Base-by-base conservation (phyloP, 2,113 vertebrate species). In the Labeo catla region DNA sequence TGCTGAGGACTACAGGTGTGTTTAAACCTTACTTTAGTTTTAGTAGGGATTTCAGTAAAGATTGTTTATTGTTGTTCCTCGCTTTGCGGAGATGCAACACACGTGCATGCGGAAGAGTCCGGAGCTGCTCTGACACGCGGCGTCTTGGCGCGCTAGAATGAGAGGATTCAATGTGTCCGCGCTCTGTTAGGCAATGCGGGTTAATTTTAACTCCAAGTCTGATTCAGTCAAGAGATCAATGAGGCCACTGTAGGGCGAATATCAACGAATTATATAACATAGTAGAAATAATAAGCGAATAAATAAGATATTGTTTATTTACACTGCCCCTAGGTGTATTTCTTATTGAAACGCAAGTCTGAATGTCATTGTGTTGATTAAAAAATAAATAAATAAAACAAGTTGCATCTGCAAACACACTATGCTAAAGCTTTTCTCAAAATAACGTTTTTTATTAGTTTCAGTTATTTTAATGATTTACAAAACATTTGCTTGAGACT, bases 11-110 rank as follows among this genome's bases (percentile, higher is more conserved):
- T 5, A 45, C 57, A 23, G 19, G 83, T 76, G 76, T 43, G 13
- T 23, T 70, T 74, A 52, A 63, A 45, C 36, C 52, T 84, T 65
- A 84, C 86, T 66, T 70, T 13, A 72, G 19, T 68, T 13, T 39
- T 28, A 28, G 28, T 28, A 28, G 65, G 74, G 6, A 6, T 63
- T 39, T 77, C 28, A 19, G 47, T 52, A 34, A 34, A 54, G 50
- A 28, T 23, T 36, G 65, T 66, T 68, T 82, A 52, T 8, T 82
- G 80, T 36, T 21, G 47, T 13, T 70, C 81, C 47, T 52, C 81
- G 63, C 57, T 61, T 63, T 47, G 16, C 4, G 54, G 34, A 63
- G 77, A 39, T 43, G 28, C 21, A 15, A n/a, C 39, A 10, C 34
- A 61, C 50, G 76, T 39, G 28, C 23, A 36, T 13, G 16, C 78